phyloP scores from a whole-genome alignment of 2,888 invertebrate genomes.

The Cephus runcator region DNA sequence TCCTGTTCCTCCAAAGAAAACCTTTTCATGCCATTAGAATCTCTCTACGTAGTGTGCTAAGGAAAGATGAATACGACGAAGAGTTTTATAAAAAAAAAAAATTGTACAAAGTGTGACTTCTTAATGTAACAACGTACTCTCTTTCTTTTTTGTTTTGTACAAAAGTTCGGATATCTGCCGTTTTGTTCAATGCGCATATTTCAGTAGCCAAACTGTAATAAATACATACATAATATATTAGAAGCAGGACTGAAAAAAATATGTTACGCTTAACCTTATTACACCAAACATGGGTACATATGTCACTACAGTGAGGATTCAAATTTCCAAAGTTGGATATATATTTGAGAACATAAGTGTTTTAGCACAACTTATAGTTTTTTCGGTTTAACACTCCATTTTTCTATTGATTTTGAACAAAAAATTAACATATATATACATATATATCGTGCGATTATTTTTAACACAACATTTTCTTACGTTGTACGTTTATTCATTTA shows the following conservation, averaged over 20 bases:
- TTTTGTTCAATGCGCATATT: constrained; percentile 36
- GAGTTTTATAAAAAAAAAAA: constrained; percentile 15
- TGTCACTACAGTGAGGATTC: constrained; percentile 18
- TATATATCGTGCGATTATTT: neutral
- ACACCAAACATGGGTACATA: constrained; percentile 21
- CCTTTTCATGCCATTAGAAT: constrained; percentile 4
- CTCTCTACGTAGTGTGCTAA: neutral
- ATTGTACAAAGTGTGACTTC: constrained; percentile 22
- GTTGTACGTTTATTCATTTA: neutral
- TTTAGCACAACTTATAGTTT: neutral
- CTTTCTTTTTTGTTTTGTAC: neutral
- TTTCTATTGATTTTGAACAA: neutral
- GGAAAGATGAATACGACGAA: neutral
- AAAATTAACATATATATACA: neutral
- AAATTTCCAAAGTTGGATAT: constrained; percentile 9
- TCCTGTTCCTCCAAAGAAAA: constrained; percentile 4
- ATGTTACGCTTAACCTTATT: constrained; percentile 29
- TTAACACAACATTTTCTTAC: neutral
- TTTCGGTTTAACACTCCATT: neutral
- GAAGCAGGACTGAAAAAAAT: constrained; percentile 39
- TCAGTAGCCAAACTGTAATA: constrained; percentile 38
- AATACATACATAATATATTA: constrained; percentile 36
- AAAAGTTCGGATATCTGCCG: neutral
- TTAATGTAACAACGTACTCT: neutral
- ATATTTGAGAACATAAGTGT: neutral